Evolutionary conservation across 2,113 vertebrate genomes (phyloP), one percentile per base, ranked within the genome.

Genomic region (Corvus moneduloides): DNA sequence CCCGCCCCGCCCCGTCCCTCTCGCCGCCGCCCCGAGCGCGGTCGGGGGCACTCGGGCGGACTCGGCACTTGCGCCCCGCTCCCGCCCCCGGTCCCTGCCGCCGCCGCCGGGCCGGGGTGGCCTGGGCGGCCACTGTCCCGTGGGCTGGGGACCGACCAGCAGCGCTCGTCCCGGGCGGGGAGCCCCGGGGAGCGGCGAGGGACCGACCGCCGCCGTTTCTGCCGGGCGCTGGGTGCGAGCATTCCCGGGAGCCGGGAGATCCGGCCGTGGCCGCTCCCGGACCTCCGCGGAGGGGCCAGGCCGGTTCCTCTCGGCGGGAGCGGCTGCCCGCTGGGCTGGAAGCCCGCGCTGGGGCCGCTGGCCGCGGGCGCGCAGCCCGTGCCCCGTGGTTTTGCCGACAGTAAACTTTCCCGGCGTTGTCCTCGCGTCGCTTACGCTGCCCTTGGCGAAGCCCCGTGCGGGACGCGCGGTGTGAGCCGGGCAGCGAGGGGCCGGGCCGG

Each of bases 41-140:
- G 89, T 54, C n/a, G 46, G 68, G 68, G 82, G 61, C 54, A 19
- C 49, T 8, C 15, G 39, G 19, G 2, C 4, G 26, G 44, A 3
- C 1, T 16, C 18, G 3, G 15, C 0, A 1, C 3, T 1, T 30
- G 21, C 59, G 16, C 39, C 23, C 37, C 4, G 30, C 32, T 19
- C 24, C 35, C 7, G 18, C 4, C 4, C 9, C 39, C 17, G 8
- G n/a, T 21, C 27, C 12, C 17, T 12, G 11, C 28, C 20, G 9
- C 28, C 18, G n/a, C 58, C 18, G 30, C 52, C 4, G 30, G 4
- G n/a, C 14, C 6, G 30, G 33, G 35, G 6, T 11, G 48, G 49
- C 9, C 33, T 24, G 63, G 13, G 27, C 13, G 5, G 51, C 21
- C 22, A 2, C 33, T 52, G 51, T 12, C 32, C 10, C 18, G 5